Base-by-base conservation (phyloP, 2,888 invertebrate species). In the Hirtodrosophila trivittata region DNA sequence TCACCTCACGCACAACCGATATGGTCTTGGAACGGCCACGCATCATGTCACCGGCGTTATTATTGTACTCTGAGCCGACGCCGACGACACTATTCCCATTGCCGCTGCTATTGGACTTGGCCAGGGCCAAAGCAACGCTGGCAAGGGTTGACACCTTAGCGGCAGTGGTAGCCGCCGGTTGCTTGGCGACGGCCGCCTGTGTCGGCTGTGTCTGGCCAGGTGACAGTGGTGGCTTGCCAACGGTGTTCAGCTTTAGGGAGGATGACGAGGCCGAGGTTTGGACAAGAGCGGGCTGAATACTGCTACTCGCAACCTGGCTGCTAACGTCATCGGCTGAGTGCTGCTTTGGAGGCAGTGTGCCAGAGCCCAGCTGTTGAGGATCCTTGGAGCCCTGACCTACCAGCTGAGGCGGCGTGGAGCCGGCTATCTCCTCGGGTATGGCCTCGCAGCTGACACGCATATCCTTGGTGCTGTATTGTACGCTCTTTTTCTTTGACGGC, bases 381-480 rank as follows among this genome's bases (percentile, higher is more conserved):
- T 25, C 42, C 1, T 70, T 54, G n/a, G 50, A 5, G 6, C 25
- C 92, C 37, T 90, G 91, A 6, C 94, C 14, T 1, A 38, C 9
- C 41, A 92, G 91, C 28, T 90, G 91, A 4, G 94, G 95, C 21
- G 95, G 95, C 14, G 95, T 95, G 90, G 95, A 93, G 5, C 94
- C 94, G 18, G 93, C 93, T 87, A 95, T 96, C 92, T 97, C 97
- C 91, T 97, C 97, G 7, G 97, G 97, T 87, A 97, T 97, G 55
- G 97, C 96, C 91, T 97, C 97, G 90, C 96, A 97, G 88, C 96
- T 96, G 12, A 95, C 95, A 75, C 96, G 93, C 93, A 94, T 94
- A 90, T 95, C 96, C 90, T 95, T 95, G 67, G 93, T 93, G 57
- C 92, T 92, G 65, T 93, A 94, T 38, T 88, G 86, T 1, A 85